Evolutionary conservation across 2,113 vertebrate species (phyloP).

Genomic region (Pachypanchax playfairii): DNA sequence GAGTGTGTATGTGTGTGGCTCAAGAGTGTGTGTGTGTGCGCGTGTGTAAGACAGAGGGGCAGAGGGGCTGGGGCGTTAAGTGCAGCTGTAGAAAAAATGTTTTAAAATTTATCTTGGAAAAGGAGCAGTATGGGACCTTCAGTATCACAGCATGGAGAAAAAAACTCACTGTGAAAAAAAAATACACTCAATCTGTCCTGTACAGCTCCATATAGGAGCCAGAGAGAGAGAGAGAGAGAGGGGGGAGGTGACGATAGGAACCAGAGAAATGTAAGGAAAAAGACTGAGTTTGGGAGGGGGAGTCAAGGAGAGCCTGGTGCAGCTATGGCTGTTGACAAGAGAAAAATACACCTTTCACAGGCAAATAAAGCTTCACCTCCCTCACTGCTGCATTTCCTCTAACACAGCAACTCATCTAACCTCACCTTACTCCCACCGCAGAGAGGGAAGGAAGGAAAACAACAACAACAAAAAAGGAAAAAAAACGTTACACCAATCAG

Average conservation of each 20-base stretch:
- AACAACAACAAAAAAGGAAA: background rate
- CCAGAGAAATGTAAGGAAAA: conserved; percentile 39
- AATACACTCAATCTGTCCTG: conserved; percentile 73
- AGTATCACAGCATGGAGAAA: conserved; percentile 63
- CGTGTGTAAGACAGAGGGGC: conserved; percentile 33
- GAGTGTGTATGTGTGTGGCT: conserved; percentile 18
- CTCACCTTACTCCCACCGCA: conserved; percentile 40
- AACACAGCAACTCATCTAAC: conserved; percentile 67
- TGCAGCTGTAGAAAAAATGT: conserved; percentile 69
- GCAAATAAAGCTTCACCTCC: conserved; percentile 70
- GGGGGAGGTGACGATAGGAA: conserved; percentile 36
- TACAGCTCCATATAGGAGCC: conserved; percentile 59
- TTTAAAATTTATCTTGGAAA: conserved; percentile 72
- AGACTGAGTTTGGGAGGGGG: conserved; percentile 48
- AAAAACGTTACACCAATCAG: conserved; percentile 37
- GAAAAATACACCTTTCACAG: conserved; percentile 65
- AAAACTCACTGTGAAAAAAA: conserved; percentile 59
- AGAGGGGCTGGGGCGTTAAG: conserved; percentile 56
- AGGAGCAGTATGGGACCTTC: conserved; percentile 68
- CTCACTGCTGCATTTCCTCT: conserved; percentile 64
- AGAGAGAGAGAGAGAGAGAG: conserved; percentile 18
- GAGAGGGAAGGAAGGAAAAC: conserved; percentile 4
- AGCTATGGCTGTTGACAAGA: conserved; percentile 64
- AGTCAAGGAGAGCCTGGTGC: conserved; percentile 59
- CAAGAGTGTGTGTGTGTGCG: conserved; percentile 10